Conservation (phyloP, 2,797 vertebrate genomes). For the Girardinus metallicus region DNA sequence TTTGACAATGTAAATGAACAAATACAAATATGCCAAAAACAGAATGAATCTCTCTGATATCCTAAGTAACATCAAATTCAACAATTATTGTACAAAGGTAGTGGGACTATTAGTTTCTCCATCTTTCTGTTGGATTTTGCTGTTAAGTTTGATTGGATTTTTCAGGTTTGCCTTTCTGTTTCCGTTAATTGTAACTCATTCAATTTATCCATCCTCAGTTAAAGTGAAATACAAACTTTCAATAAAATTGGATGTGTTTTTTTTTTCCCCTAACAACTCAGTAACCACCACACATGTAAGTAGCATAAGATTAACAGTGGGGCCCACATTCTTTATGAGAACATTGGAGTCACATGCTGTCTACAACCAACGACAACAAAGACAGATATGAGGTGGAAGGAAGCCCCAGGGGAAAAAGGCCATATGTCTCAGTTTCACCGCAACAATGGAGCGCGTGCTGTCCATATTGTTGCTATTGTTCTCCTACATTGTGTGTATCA, state of each 20-base stretch:
- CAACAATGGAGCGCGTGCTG: slow-evolving; percentile 73
- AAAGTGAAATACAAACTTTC: background rate
- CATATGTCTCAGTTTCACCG: slow-evolving; percentile 79
- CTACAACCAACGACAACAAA: slow-evolving; percentile 61
- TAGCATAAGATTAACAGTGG: slow-evolving; percentile 2
- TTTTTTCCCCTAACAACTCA: background rate
- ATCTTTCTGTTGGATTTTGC: background rate
- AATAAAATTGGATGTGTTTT: background rate
- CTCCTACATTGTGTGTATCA: slow-evolving; percentile 62
- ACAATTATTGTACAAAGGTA: background rate
- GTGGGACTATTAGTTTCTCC: background rate
- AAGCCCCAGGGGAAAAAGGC: slow-evolving; percentile 63
- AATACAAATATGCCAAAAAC: background rate
- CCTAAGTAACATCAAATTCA: background rate
- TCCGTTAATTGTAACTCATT: background rate
- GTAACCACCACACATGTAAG: background rate
- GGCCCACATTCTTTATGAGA: slow-evolving; percentile 47
- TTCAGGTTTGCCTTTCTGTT: background rate
- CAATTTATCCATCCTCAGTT: background rate
- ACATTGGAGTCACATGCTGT: slow-evolving; percentile 59
- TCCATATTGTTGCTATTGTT: slow-evolving; percentile 68
- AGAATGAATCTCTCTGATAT: background rate
- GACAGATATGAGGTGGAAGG: slow-evolving; percentile 68
- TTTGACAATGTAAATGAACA: background rate
- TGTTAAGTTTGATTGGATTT: background rate